Evolutionary conservation across 2,888 invertebrate genomes (phyloP), one percentile per base, ranked within the genome.

Genomic region (Syrista parreyssii): DNA sequence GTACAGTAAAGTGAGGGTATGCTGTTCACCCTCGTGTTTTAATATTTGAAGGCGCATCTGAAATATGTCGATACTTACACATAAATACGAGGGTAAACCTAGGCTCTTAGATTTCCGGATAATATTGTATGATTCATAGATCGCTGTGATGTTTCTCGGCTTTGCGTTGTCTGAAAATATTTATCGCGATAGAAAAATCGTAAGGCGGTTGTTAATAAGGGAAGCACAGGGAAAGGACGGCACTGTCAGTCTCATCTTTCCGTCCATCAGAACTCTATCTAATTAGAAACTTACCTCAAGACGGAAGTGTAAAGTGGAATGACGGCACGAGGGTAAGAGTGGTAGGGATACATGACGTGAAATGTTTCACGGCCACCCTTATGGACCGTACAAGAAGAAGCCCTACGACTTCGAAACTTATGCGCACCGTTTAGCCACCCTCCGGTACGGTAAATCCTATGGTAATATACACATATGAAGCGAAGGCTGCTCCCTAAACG

Each of bases 41-140:
- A 91, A 91, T 91, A 91, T 91, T 91, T 89, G 89, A 90, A 89
- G 87, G 87, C 88, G 87, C 89, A 89, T 91, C 90, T 91, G 89
- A 91, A 90, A 90, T 91, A 91, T 90, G 90, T 90, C 90, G 90
- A 91, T 89, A 90, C 89, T 85, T 84, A 86, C 85, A 85, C 89
- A 90, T 91, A 90, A 91, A 91, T 88, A 90, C 84, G 82, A 83
- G 86, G 86, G 87, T 83, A 78, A 76, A 73, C 80, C 75, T 76
- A 72, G 74, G 76, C 75, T 78, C 72, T 73, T 35, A 69, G 73
- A 34, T 75, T 76, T 74, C 77, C 68, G 76, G 76, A 73, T 74
- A 32, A 55, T 73, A 55, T 55, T 55, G 55, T 55, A 55, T 55
- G 55, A 55, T 55, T 55, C 23, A 55, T 55, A 23, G 23, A 55